A percentile compares a stretch with the other conserved stretches of the same genome.
These are phyloP conservation scores for Triops cancriformis DNA, from an alignment of 1,140 invertebrate species.

Conservation along the genomic window DNA sequence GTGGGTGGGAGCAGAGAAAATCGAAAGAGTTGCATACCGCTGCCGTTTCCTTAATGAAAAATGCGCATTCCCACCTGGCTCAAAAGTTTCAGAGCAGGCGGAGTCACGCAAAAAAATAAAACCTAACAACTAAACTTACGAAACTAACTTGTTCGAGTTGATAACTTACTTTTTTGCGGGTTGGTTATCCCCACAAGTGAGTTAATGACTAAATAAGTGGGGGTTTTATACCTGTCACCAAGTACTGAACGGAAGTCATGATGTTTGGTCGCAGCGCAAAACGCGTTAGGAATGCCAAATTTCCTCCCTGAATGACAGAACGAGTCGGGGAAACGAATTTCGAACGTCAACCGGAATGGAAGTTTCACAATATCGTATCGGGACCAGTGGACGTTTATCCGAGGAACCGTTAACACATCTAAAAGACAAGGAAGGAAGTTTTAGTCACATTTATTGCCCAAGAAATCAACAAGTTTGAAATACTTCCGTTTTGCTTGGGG, in stretches of 20 bases:
- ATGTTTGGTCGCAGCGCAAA: background rate
- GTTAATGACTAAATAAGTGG: background rate
- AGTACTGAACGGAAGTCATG: slow-evolving; percentile 13
- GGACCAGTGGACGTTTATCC: background rate
- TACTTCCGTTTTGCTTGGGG: background rate
- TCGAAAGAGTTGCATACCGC: background rate
- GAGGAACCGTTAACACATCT: background rate
- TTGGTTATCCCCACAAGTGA: no score
- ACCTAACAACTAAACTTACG: background rate
- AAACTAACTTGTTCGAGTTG: no score
- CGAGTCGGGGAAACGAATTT: background rate
- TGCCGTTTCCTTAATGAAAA: no score
- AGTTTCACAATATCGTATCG: background rate
- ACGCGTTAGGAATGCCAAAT: background rate
- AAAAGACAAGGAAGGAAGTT: background rate
- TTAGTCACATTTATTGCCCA: no score
- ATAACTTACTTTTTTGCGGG: no score
- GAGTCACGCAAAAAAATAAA: background rate
- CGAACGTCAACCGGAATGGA: background rate
- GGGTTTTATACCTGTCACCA: background rate
- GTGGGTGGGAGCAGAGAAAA: background rate
- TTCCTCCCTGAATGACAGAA: background rate
- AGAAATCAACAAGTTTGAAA: no score
- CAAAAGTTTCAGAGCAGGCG: background rate
- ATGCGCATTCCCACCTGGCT: no score